Base-by-base conservation (phyloP, 2,113 vertebrate genomes). In the Rhinopomastus cyanomelas region DNA sequence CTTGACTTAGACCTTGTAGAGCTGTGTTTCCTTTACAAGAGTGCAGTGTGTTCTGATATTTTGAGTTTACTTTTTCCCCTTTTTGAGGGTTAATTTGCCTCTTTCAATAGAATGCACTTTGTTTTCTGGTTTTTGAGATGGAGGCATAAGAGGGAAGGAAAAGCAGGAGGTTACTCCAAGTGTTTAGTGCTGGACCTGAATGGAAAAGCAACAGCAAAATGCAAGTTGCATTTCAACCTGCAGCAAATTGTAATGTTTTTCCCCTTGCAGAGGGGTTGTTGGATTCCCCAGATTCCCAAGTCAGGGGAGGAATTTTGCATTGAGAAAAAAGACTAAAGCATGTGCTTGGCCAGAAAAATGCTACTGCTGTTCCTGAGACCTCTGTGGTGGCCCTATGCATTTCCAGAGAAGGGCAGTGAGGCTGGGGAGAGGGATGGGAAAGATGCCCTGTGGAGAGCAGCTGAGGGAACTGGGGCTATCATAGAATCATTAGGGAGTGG, bases 1-100 rank as follows among this genome's bases (percentile, higher is more conserved):
- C 91, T 96, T 94, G 90, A 92, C 93, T 78, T 23, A 11, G 68
- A 83, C 90, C 93, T 80, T 25, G 9, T 8, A 56, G 60, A 92
- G 61, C 9, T 68, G 12, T 5, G 0, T 84, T 91, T 89, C 66
- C 36, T 89, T 78, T 56, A 8, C 4, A 11, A 39, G n/a, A 81
- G 76, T 72, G 57, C 46, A 3, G 5, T 11, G 49, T 75, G 80
- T 86, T 83, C 73, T 34, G 16, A 8, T 49, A 81, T 60, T 81
- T 60, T 6, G 69, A 79, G 59, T 66, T 92, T 57, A 36, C 61
- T 85, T 48, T 57, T 67, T 55, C 79, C 79, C 52, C 61, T 74
- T 62, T 55, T 71, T 23, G 72, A 81, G 82, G 36, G 53, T 65
- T 75, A 20, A 52, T 86, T 86, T 80, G 29, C 36, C 19, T 71